Conservation (phyloP, 2,113 vertebrate species). For the Gobio gobio region DNA sequence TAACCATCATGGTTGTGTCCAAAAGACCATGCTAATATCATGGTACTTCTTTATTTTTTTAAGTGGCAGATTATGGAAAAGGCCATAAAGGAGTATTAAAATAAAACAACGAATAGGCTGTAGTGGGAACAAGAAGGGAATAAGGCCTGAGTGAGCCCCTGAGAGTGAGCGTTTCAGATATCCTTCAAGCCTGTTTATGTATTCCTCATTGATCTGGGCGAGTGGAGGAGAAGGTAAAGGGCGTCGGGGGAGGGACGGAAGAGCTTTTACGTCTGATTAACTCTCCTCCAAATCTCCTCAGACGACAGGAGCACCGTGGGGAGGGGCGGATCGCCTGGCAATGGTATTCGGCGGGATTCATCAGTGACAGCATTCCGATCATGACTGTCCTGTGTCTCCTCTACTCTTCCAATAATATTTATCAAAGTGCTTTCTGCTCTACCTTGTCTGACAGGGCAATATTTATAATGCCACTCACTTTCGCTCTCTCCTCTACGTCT, state of each 20-base stretch:
- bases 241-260: slow-evolving; percentile 22
- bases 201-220: slow-evolving; percentile 54
- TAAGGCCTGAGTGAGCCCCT: slow-evolving; percentile 2
- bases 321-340: slow-evolving; percentile 68
- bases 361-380: slow-evolving; percentile 54
- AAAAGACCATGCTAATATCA: not conserved
- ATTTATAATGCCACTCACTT: slow-evolving; percentile 54
- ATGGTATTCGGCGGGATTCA: slow-evolving; percentile 69
- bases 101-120: not conserved
- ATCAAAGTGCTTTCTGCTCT: slow-evolving; percentile 55
- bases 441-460: slow-evolving; percentile 47
- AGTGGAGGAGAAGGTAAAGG: slow-evolving; percentile 21
- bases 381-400: slow-evolving; percentile 52
- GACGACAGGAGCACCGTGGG: slow-evolving; percentile 47
- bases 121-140: not conserved
- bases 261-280: slow-evolving; percentile 81
- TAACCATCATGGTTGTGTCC: not conserved
- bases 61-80: not conserved
- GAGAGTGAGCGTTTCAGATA: slow-evolving; percentile 37
- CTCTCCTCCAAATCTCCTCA: slow-evolving; percentile 55
- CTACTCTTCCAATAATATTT: slow-evolving; percentile 55
- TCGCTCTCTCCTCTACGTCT: slow-evolving; percentile 32
- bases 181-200: slow-evolving; percentile 51
- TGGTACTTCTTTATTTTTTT: not conserved
- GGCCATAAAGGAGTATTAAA: not conserved